phyloP scores from a whole-genome alignment of 1,140 invertebrate genomes.

The Agrilus planipennis region DNA sequence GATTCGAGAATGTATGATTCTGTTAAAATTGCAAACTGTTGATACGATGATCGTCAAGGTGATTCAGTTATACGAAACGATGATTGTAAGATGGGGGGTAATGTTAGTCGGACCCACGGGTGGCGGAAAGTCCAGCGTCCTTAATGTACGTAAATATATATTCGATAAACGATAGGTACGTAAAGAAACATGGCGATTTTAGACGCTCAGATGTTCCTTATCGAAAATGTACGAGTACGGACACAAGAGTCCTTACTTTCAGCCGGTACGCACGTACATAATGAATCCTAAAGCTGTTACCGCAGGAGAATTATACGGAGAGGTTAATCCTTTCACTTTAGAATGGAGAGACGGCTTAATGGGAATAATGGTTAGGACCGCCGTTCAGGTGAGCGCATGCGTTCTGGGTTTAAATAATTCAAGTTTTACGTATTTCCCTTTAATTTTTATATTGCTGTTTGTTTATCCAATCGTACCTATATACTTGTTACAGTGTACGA shows the following conservation, averaged over 20 bases:
- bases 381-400: conserved; percentile 47
- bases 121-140: conserved; percentile 64
- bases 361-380: conserved; percentile 54
- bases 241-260: conserved; percentile 43
- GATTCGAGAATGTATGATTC: conserved; percentile 39
- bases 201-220: conserved; percentile 57
- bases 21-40: conserved; percentile 48
- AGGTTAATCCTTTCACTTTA: conserved; percentile 69
- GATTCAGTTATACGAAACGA: conserved; percentile 80
- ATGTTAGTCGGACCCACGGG: conserved; percentile 87
- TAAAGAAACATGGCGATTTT: neutral
- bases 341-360: conserved; percentile 86
- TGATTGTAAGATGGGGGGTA: conserved; percentile 85
- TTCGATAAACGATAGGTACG: too few relatives aligned
- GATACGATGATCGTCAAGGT: conserved; percentile 60
- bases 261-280: conserved; percentile 51
- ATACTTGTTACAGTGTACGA: conserved; percentile 29
- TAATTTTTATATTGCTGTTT: neutral
- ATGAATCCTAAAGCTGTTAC: conserved; percentile 85
- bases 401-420: neutral
- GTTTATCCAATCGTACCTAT: neutral
- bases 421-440: neutral
- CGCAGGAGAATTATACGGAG: conserved; percentile 80
- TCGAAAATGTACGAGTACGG: conserved; percentile 44
- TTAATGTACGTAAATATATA: conserved; percentile 38